phyloP scores from a whole-genome alignment of 2,113 vertebrate species.

The Corythaeola cristata region DNA sequence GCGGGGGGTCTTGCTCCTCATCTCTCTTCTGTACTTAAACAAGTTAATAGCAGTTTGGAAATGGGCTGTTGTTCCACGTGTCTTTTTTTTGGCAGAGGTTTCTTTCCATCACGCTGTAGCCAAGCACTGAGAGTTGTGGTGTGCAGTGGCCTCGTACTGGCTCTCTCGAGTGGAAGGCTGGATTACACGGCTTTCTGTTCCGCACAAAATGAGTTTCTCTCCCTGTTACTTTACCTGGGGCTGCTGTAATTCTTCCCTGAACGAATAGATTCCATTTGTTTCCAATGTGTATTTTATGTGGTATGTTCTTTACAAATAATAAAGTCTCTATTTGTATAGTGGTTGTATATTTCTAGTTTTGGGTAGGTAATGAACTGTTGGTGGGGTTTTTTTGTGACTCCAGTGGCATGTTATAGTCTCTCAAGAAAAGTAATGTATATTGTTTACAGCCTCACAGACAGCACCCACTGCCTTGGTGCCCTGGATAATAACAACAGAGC shows the following conservation, averaged over 20 bases:
- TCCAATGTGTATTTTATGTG: background rate
- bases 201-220: background rate
- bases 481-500: background rate
- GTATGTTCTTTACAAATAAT: background rate
- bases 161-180: background rate
- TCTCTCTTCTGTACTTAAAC: background rate
- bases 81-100: background rate
- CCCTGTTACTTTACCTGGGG: background rate
- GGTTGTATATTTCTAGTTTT: background rate
- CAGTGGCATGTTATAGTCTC: background rate
- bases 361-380: background rate
- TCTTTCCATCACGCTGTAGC: background rate
- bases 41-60: constrained; percentile 2
- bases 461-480: background rate
- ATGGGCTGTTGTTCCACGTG: background rate
- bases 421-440: background rate
- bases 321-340: background rate
- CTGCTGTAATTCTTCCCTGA: background rate
- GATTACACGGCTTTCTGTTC: background rate
- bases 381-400: background rate
- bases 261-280: background rate
- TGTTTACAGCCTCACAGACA: background rate
- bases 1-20: background rate
- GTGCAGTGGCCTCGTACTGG: background rate
- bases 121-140: background rate